These are phyloP conservation scores for Catagonus wagneri DNA, from an alignment of 2,113 vertebrate species.

Conservation along the genomic window DNA sequence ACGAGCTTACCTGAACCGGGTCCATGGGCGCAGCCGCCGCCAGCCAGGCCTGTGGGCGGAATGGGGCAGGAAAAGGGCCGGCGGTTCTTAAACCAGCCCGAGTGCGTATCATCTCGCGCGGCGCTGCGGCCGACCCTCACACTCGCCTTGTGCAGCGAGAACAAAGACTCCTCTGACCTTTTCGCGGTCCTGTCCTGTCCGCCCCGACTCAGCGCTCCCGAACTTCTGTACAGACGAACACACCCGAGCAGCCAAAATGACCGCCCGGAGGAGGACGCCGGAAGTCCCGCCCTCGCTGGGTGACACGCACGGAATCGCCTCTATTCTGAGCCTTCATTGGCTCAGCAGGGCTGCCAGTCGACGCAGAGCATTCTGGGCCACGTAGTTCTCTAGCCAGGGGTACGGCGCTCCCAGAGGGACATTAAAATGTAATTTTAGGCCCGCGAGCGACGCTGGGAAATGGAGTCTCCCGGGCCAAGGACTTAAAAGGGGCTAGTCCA, in stretches of 20 bases:
- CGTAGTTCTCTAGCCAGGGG: neutral
- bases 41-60: neutral
- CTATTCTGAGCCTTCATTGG: neutral
- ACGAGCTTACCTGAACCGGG: neutral
- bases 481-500: too few relatives aligned
- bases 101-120: neutral
- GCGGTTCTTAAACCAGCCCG: neutral
- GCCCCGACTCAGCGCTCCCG: too few relatives aligned
- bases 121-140: neutral
- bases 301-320: neutral
- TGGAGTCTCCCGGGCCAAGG: rapidly evolving
- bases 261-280: neutral
- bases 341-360: rapidly evolving
- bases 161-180: neutral
- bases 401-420: rapidly evolving
- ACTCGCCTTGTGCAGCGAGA: neutral
- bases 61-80: neutral
- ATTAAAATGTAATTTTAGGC: too few relatives aligned
- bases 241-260: neutral
- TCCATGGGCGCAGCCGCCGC: neutral
- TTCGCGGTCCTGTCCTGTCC: rapidly evolving
- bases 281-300: neutral
- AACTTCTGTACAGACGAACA: rapidly evolving
- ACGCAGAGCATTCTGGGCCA: neutral
- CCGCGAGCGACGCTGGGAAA: neutral